Conservation (phyloP, 2,888 invertebrate species). For the Leucoma salicis region DNA sequence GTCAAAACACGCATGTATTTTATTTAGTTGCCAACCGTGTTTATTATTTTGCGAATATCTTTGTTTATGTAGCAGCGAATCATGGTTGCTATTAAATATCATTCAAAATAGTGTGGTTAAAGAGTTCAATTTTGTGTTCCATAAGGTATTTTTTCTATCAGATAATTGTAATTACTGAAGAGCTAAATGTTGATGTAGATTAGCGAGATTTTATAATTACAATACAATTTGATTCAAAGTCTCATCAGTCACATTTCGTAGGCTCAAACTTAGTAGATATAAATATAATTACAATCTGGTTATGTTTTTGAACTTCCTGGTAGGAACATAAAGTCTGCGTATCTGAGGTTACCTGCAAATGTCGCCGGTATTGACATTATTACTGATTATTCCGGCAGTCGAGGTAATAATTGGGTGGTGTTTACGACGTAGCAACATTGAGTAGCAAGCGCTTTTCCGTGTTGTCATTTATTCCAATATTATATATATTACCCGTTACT, state of each 20-base stretch:
- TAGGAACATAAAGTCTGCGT: background rate
- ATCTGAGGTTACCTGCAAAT: background rate
- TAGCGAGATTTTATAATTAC: background rate
- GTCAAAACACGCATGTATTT: constrained; percentile 59
- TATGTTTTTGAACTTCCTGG: background rate
- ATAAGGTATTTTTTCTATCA: background rate
- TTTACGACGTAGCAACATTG: too few relatives aligned
- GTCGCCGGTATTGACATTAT: constrained; percentile 5
- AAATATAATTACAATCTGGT: too few relatives aligned
- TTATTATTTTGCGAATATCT: constrained; percentile 2
- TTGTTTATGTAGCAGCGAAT: constrained; percentile 16
- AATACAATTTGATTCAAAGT: background rate
- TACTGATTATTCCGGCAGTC: constrained; percentile 10
- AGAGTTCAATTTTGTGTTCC: too few relatives aligned
- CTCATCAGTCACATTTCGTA: background rate
- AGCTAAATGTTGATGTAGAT: background rate
- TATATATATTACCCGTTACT: background rate
- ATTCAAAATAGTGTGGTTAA: too few relatives aligned
- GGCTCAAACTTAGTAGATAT: background rate
- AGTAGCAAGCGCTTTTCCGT: constrained; percentile 3
- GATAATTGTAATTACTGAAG: background rate
- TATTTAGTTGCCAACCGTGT: constrained; percentile 13
- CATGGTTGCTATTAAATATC: background rate
- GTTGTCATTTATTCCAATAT: background rate
- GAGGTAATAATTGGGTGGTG: constrained; percentile 2